Conservation (phyloP, 2,888 invertebrate genomes). For the Dermolepida albohirtum region DNA sequence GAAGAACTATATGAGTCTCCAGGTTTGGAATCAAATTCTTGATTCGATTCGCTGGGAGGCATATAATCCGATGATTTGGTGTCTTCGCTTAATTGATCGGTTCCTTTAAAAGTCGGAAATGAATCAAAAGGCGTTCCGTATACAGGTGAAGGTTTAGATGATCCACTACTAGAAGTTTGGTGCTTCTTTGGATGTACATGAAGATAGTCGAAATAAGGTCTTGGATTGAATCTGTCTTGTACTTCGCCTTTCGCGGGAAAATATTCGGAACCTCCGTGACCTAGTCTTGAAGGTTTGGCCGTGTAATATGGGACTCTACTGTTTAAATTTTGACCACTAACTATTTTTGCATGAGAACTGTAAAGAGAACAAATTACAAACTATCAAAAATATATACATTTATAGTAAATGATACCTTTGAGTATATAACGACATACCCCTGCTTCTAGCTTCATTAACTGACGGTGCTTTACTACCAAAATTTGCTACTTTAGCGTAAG, state of each 20-base stretch:
- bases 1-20: slow-evolving; percentile 56
- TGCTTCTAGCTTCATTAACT: slow-evolving; percentile 53
- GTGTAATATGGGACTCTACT: slow-evolving; percentile 49
- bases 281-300: slow-evolving; percentile 45
- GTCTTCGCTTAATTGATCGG: slow-evolving; percentile 12
- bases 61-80: slow-evolving; percentile 25
- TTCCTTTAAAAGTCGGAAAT: slow-evolving; percentile 38
- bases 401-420: slow-evolving; percentile 56
- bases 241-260: slow-evolving; percentile 61
- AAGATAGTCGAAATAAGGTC: slow-evolving; percentile 60
- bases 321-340: slow-evolving; percentile 55
- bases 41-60: slow-evolving; percentile 31
- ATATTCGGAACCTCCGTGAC: slow-evolving; percentile 44
- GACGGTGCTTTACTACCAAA: slow-evolving; percentile 54
- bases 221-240: slow-evolving; percentile 62
- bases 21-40: slow-evolving; percentile 41
- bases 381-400: slow-evolving; percentile 13
- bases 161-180: slow-evolving; percentile 10
- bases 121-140: slow-evolving; percentile 48
- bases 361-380: slow-evolving; percentile 46
- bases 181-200: slow-evolving; percentile 34
- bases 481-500: slow-evolving; percentile 61
- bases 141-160: slow-evolving; percentile 46
- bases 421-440: slow-evolving; percentile 58
- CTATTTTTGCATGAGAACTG: slow-evolving; percentile 57